phyloP scores from a whole-genome alignment of 2,113 vertebrate species.

The Anguilla japonica region DNA sequence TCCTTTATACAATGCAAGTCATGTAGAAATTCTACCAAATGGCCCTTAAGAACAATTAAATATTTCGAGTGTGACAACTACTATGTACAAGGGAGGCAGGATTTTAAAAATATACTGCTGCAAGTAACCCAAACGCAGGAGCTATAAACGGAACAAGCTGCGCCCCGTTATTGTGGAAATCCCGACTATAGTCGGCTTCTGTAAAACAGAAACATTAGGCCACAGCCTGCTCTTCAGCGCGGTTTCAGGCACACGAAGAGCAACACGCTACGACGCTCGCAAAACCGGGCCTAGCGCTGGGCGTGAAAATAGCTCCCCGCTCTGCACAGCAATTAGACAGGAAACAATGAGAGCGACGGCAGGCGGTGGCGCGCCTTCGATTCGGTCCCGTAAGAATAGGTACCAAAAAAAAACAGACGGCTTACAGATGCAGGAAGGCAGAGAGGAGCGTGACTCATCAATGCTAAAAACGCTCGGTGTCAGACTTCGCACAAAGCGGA shows the following conservation, averaged over 20 bases:
- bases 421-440: neutral
- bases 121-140: neutral
- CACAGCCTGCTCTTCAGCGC: neutral
- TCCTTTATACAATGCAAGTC: neutral
- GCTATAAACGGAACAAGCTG: neutral
- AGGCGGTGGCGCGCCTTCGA: neutral
- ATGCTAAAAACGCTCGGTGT: neutral
- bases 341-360: constrained; percentile 8
- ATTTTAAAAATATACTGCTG: neutral
- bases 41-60: neutral
- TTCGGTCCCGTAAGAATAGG: neutral
- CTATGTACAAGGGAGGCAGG: neutral
- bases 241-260: constrained; percentile 21
- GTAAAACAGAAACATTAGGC: neutral
- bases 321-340: constrained; percentile 26
- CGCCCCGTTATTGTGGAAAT: neutral
- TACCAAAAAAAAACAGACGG: neutral
- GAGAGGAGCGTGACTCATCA: constrained; percentile 2
- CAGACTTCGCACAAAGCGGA: neutral
- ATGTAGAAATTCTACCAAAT: neutral
- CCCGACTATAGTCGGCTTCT: neutral
- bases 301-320: constrained; percentile 8
- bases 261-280: constrained; percentile 15
- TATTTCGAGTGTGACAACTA: neutral
- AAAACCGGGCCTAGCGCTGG: neutral